Conservation (phyloP, 2,888 invertebrate species). For the Synanthedon tipuliformis region DNA sequence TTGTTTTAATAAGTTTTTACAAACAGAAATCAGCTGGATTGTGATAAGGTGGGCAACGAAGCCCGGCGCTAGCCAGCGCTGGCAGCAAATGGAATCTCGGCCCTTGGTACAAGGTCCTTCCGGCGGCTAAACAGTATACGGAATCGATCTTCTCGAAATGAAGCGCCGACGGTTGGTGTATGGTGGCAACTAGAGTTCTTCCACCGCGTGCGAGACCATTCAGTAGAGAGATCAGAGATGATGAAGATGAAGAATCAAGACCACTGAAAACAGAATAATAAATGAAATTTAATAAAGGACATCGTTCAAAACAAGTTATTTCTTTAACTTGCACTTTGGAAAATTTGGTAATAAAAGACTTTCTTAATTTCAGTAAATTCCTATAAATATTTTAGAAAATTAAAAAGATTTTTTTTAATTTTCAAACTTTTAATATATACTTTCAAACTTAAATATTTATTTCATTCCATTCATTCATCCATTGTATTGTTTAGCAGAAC, state of each 20-base stretch:
- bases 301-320: too few species aligned
- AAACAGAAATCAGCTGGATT: constrained; percentile 96
- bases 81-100: constrained; percentile 78
- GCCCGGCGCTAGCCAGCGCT: constrained; percentile 78
- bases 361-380: too few species aligned
- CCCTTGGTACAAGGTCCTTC: constrained; percentile 88
- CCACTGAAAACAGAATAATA: constrained; percentile 70
- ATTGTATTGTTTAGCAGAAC: too few species aligned
- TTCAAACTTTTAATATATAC: too few species aligned
- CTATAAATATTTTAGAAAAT: too few species aligned
- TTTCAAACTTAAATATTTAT: too few species aligned
- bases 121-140: constrained; percentile 85
- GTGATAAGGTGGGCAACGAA: constrained; percentile 91
- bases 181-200: constrained; percentile 90
- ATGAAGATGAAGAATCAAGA: constrained; percentile 88
- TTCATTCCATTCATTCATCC: too few species aligned
- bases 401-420: too few species aligned
- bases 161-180: constrained; percentile 94
- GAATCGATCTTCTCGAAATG: constrained; percentile 94
- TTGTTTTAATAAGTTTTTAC: constrained; percentile 28
- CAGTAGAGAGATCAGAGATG: constrained; percentile 83
- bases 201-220: constrained; percentile 86
- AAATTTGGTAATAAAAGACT: too few species aligned
- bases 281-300: not conserved
- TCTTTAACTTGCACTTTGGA: too few species aligned